Conservation (phyloP, 2,888 invertebrate species). For the Agonopterix alstromeriana region DNA sequence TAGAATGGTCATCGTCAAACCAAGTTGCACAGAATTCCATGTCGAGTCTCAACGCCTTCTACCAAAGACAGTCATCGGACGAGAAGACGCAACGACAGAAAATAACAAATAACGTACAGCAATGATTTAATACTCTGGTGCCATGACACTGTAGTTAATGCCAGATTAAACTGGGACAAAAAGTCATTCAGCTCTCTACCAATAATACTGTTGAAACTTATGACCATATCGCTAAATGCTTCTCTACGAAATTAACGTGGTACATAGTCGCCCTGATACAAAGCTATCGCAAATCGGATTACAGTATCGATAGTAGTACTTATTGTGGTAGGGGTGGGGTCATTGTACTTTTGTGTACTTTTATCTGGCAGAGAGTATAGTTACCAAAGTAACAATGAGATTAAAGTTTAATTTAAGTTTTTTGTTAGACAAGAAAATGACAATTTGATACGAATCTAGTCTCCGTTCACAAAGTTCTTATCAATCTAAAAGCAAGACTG, state of each 20-base stretch:
- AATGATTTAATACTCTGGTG: conserved; percentile 30
- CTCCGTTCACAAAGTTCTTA: conserved; percentile 44
- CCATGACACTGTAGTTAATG: conserved; percentile 42
- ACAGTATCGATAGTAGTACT: too few relatives aligned
- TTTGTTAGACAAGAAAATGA: conserved; percentile 23
- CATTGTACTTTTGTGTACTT: not conserved
- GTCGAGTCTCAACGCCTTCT: conserved; percentile 88
- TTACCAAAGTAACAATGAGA: conserved; percentile 69
- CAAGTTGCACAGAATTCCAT: conserved; percentile 86
- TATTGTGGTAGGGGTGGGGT: too few relatives aligned
- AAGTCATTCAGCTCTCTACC: too few relatives aligned
- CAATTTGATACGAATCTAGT: conserved; percentile 55
- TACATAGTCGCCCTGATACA: too few relatives aligned
- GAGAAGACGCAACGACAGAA: conserved; percentile 63
- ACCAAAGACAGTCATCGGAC: conserved; percentile 79
- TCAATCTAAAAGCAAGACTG: conserved; percentile 47
- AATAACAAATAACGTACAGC: conserved; percentile 41
- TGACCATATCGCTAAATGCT: too few relatives aligned
- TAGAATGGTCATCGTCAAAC: conserved; percentile 85
- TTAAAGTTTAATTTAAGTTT: conserved; percentile 18
- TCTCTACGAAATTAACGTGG: too few relatives aligned
- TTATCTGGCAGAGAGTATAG: conserved; percentile 12
- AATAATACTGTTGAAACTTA: too few relatives aligned
- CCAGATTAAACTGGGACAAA: too few relatives aligned
- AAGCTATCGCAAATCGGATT: too few relatives aligned